Evolutionary conservation across 1,140 invertebrate species (phyloP).

Genomic region (Eueides isabella): DNA sequence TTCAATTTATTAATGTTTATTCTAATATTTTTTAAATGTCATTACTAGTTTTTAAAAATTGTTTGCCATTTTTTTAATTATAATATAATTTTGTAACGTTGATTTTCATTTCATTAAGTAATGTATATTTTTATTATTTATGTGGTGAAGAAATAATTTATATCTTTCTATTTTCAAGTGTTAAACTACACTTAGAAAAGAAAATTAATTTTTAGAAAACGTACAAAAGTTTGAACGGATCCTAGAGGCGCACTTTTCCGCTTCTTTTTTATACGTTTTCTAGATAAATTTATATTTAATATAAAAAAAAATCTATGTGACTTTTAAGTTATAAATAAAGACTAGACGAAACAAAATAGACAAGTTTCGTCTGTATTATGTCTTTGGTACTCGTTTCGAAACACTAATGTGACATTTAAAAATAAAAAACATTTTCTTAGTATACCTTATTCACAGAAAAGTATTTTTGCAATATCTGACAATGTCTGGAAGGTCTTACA

Average conservation of each 20-base stretch:
- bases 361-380: background rate
- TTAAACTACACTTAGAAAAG: too few species aligned
- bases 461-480: conserved; percentile 17
- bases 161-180: too few species aligned
- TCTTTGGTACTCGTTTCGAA: background rate
- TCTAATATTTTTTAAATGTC: background rate
- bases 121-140: too few species aligned
- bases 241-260: too few species aligned
- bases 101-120: background rate
- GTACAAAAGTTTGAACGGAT: too few species aligned
- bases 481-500: conserved; percentile 21
- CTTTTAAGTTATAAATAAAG: background rate
- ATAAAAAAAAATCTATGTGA: background rate
- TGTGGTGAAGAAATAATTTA: too few species aligned
- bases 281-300: too few species aligned
- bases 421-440: background rate
- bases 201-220: too few species aligned
- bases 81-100: too few species aligned
- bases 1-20: conserved; percentile 6
- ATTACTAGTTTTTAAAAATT: background rate
- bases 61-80: background rate
- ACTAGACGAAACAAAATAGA: background rate
- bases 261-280: too few species aligned
- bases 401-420: background rate
- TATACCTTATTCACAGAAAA: background rate